These are phyloP conservation scores for Alethe castanea DNA, from an alignment of 2,113 vertebrate species.

Conservation along the genomic window DNA sequence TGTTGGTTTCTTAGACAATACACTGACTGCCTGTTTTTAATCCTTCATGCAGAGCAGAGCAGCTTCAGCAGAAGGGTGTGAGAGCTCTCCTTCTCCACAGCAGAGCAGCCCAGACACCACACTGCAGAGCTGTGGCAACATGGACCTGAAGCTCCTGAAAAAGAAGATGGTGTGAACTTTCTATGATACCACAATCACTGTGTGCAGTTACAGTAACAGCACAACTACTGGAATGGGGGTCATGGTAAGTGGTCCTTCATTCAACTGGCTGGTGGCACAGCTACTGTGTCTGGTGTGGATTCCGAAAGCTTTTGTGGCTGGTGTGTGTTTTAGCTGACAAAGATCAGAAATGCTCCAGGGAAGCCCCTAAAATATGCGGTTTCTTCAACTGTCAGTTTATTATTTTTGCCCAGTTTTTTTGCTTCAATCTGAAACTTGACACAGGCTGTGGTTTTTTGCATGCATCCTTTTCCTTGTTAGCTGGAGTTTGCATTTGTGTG, in stretches of 20 bases:
- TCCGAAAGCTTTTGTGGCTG: background rate
- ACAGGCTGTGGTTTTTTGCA: background rate
- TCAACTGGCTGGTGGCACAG: background rate
- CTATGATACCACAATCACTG: background rate
- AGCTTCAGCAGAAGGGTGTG: background rate
- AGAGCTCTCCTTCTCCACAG: background rate
- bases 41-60: background rate
- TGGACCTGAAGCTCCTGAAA: background rate
- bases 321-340: background rate
- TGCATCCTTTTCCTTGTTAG: background rate
- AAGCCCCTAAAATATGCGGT: slow-evolving; percentile 24
- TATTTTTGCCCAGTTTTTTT: background rate
- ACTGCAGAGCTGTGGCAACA: background rate
- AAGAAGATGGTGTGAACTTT: background rate
- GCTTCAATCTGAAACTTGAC: slow-evolving; percentile 10
- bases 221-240: background rate
- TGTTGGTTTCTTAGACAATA: background rate
- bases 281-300: background rate
- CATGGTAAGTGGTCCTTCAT: background rate
- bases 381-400: slow-evolving; percentile 12
- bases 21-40: background rate
- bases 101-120: background rate
- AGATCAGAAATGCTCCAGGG: background rate
- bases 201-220: background rate
- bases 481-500: background rate